Conservation (phyloP, 2,113 vertebrate genomes). For the Meles meles region DNA sequence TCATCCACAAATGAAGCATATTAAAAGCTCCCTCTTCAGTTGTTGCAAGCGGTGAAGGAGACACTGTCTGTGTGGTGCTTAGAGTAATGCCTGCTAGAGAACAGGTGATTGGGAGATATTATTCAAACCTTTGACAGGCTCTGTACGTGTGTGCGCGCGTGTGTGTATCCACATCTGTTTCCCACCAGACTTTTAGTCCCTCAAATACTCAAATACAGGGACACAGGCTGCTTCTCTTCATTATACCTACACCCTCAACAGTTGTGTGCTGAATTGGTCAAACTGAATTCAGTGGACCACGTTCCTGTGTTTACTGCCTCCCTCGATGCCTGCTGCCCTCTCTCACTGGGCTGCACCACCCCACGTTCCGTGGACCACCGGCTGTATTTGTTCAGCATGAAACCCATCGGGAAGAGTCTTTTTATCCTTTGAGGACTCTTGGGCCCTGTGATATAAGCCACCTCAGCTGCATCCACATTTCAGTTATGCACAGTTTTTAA, state of each 20-base stretch:
- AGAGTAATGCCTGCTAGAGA: not conserved
- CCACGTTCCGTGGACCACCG: not conserved
- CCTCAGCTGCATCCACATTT: not conserved
- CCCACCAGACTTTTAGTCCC: not conserved
- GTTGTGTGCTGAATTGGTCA: not conserved
- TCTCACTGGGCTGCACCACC: not conserved
- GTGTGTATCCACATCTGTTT: not conserved
- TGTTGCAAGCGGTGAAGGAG: not conserved
- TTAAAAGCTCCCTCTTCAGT: not conserved
- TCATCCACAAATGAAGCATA: not conserved
- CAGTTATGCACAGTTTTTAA: not conserved
- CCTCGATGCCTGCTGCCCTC: not conserved
- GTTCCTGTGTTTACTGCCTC: not conserved
- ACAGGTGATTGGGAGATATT: not conserved
- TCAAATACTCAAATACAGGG: not conserved
- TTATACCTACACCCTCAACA: not conserved
- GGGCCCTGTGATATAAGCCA: not conserved
- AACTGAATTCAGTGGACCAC: not conserved
- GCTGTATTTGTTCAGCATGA: not conserved
- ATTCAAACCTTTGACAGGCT: not conserved
- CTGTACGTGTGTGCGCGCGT: not conserved
- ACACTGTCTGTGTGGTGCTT: not conserved
- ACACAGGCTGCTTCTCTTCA: not conserved
- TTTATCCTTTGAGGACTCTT: not conserved
- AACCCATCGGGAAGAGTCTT: not conserved